phyloP scores from a whole-genome alignment of 1,140 invertebrate species.

The Lepidurus arcticus region DNA sequence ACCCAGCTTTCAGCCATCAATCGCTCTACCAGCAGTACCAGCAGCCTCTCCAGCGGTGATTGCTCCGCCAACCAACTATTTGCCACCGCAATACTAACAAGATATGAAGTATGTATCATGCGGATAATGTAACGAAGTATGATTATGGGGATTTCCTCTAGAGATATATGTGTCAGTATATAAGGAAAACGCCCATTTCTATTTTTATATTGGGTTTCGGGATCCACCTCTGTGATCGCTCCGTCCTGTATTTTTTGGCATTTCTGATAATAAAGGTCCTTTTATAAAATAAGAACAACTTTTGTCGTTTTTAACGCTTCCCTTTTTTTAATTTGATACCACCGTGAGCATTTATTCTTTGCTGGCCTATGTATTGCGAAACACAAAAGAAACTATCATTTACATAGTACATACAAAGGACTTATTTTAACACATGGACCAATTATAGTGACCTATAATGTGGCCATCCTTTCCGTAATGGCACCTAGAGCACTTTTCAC shows the following conservation, averaged over 20 bases:
- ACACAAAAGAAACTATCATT: too few relatives aligned
- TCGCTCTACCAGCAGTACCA: not conserved
- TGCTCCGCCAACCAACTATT: slow-evolving; percentile 14
- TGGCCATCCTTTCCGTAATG: too few relatives aligned
- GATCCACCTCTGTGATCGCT: slow-evolving; percentile 4
- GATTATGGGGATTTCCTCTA: too few relatives aligned
- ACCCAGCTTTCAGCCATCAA: not conserved
- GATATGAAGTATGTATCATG: not conserved
- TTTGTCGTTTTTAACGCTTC: too few relatives aligned
- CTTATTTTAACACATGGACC: too few relatives aligned
- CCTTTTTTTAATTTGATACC: too few relatives aligned
- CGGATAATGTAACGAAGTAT: too few relatives aligned
- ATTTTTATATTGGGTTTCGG: slow-evolving; percentile 8
- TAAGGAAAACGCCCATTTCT: not conserved
- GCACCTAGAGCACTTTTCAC: too few relatives aligned
- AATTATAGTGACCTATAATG: too few relatives aligned
- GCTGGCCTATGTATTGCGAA: too few relatives aligned
- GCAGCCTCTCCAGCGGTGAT: not conserved
- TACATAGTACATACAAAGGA: too few relatives aligned
- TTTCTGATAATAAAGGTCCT: not conserved
- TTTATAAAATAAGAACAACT: not conserved
- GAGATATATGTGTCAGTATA: not conserved
- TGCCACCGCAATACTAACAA: slow-evolving; percentile 12
- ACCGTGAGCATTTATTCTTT: too few relatives aligned
- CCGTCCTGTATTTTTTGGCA: not conserved